Base-by-base conservation (phyloP, 1,140 invertebrate genomes). In the Neoseiulus cucumeris region DNA sequence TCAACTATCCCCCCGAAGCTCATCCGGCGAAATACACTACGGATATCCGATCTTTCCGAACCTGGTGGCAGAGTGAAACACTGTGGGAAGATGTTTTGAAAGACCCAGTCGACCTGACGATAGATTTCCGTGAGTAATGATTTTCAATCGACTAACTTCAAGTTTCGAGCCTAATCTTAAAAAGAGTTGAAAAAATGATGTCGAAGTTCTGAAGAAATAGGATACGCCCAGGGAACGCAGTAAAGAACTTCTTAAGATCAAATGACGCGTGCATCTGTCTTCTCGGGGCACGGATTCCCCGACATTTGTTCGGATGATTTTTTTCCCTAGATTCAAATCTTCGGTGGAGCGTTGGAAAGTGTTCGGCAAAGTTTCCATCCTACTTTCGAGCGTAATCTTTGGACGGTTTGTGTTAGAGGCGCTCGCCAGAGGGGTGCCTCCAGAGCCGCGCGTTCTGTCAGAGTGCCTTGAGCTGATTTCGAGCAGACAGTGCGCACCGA, bases 1-100 rank as follows among this genome's bases (percentile, higher is more conserved):
- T 71, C 66, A 73, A 73, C 18, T 67, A 72, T 0, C 81, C 81
- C 0, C 67, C 67, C 1, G 65, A 73, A 17, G 80, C 84, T 59
- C 88, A 92, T 76, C 83, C 84, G 2, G 81, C 87, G 0, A 74
- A 79, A n/a, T 91, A 82, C 73, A 78, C 98, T 59, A 96, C 91
- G 0, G 95, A 98, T 76, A 82, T 89, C 71, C 88, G 86, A 68
- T 85, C 89, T 45, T 88, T 91, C 73, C 84, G 85, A 68, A 96
- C 95, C 0, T 97, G 91, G 91, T 98, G 95, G 94, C 93, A 98
- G 73, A 95, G 91, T 1, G 89, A 95, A 72, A 97, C 95, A 0
- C 95, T 98, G 89, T 82, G 82, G 68, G 89, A 98, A 70, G 85
- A 83, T 17, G 85, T 95, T 18, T 87, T 94, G 73, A 87, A 85